Percentiles rank a stretch among this genome's conserved stretches.
Evolutionary conservation across 2,888 invertebrate genomes (phyloP).

Genomic region (Cecidostiba fungosa): DNA sequence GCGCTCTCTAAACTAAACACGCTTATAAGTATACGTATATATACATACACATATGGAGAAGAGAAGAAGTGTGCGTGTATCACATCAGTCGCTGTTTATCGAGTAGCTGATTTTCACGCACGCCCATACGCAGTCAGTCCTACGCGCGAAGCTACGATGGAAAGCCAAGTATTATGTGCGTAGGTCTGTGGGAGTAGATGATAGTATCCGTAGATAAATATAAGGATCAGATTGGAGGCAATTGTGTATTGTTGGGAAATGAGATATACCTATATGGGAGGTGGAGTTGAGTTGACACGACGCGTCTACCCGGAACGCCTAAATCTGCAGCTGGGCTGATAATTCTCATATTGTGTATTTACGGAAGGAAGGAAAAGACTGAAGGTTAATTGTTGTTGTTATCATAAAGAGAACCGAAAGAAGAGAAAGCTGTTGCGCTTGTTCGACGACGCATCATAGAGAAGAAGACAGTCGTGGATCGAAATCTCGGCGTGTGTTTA

Average conservation of each 20-base stretch:
- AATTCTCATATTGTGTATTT: no score
- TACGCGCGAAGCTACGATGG: not conserved
- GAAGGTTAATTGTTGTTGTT: not conserved
- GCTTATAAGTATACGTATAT: not conserved
- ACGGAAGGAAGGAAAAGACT: not conserved
- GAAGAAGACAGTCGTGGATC: not conserved
- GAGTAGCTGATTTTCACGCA: constrained; percentile 18
- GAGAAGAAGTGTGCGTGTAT: not conserved
- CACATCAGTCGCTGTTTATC: constrained; percentile 22
- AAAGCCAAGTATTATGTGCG: not conserved
- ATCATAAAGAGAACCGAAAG: not conserved
- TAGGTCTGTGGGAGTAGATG: not conserved
- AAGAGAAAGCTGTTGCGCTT: not conserved
- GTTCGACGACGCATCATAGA: not conserved
- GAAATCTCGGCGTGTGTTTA: not conserved
- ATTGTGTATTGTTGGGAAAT: not conserved
- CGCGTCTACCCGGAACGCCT: not conserved
- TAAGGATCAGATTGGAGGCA: not conserved
- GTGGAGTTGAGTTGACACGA: not conserved
- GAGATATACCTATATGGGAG: not conserved
- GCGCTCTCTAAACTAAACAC: not conserved
- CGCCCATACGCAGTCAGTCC: constrained; percentile 5
- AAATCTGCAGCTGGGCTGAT: not conserved
- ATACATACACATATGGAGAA: not conserved
- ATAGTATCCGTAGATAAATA: not conserved